Percentiles rank a stretch among this genome's conserved stretches.
phyloP scores from a whole-genome alignment of 2,888 invertebrate genomes.

The Ethmia dodecea region DNA sequence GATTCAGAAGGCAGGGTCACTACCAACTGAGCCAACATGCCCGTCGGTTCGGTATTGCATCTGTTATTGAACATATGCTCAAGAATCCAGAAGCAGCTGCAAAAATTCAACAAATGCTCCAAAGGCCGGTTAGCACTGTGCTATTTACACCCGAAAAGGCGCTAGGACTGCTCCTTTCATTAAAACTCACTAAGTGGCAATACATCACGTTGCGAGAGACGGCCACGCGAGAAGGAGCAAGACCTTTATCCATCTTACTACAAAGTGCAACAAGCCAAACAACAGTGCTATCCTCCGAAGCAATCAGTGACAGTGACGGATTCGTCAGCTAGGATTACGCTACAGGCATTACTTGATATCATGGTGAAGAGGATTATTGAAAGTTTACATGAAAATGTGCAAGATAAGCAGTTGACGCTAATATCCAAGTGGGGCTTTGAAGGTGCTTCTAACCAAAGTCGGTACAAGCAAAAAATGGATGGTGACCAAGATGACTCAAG shows the following conservation, averaged over 20 bases:
- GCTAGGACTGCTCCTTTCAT: too few species aligned
- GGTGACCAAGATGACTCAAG: slow-evolving; percentile 6
- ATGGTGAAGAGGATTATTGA: too few species aligned
- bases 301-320: slow-evolving; percentile 11
- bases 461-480: slow-evolving; percentile 3
- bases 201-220: slow-evolving; percentile 13
- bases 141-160: too few species aligned
- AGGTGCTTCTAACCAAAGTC: slow-evolving; percentile 2
- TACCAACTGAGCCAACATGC: too few species aligned
- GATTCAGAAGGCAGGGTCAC: too few species aligned
- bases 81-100: too few species aligned
- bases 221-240: slow-evolving; percentile 10
- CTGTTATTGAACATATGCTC: too few species aligned
- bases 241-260: slow-evolving; percentile 8
- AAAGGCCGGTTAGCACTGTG: too few species aligned
- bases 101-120: too few species aligned
- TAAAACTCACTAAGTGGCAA: too few species aligned
- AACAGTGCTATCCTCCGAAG: slow-evolving; percentile 11
- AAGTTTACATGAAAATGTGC: not conserved
- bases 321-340: slow-evolving; percentile 14
- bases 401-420: slow-evolving; percentile 8
- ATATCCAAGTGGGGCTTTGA: slow-evolving; percentile 9
- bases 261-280: slow-evolving; percentile 12
- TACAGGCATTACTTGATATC: slow-evolving; percentile 13
- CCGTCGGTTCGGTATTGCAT: too few species aligned